phyloP scores from a whole-genome alignment of 2,797 vertebrate species.

The Odontamblyopus lacepedii region DNA sequence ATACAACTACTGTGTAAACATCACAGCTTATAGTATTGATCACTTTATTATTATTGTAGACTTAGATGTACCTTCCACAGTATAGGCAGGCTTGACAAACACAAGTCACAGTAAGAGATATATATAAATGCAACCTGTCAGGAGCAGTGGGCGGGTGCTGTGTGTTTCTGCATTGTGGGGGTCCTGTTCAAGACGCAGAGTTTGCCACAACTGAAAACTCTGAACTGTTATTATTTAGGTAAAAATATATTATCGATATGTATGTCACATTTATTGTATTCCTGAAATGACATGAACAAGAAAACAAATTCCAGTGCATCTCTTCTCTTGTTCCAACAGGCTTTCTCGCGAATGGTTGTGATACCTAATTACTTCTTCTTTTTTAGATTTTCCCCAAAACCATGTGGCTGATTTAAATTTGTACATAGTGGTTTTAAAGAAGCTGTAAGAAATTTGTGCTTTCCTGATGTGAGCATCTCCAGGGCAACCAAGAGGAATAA shows the following conservation, averaged over 20 bases:
- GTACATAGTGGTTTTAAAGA: constrained; percentile 17
- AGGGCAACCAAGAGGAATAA: constrained; percentile 73
- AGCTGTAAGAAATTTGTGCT: constrained; percentile 30
- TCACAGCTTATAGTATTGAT: neutral
- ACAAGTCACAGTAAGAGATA: neutral
- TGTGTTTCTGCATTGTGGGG: no score
- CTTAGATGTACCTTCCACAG: neutral
- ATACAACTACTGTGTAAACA: neutral
- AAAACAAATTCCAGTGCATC: neutral
- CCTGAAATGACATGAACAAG: neutral
- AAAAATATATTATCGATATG: no score
- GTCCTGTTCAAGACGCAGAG: no score
- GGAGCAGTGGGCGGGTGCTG: neutral
- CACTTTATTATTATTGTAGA: neutral
- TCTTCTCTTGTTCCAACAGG: neutral
- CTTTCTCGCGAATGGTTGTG: neutral
- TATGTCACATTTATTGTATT: neutral
- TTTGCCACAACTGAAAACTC: no score
- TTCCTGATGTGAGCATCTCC: constrained; percentile 68
- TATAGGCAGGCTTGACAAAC: neutral
- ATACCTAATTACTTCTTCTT: no score
- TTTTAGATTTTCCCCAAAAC: neutral
- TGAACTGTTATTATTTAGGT: no score
- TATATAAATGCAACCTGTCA: neutral
- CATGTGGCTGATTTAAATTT: constrained; percentile 9